These are phyloP conservation scores for Argyra leucocephala DNA, from an alignment of 2,888 invertebrate genomes.

Conservation along the genomic window DNA sequence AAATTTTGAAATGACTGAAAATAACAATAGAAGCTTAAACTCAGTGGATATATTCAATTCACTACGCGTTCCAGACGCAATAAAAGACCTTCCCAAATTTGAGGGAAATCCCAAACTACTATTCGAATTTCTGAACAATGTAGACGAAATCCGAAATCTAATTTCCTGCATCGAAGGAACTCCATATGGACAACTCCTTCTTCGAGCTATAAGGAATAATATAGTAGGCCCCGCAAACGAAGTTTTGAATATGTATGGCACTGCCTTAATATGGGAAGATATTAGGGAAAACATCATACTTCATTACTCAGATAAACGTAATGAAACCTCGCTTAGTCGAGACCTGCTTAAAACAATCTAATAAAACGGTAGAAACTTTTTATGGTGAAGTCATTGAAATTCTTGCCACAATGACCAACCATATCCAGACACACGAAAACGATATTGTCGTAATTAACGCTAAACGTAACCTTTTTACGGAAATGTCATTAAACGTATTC, in stretches of 20 bases:
- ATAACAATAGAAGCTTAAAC: no score
- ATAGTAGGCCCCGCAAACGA: slow-evolving; percentile 23
- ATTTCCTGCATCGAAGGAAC: slow-evolving; percentile 17
- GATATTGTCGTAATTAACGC: slow-evolving; percentile 20
- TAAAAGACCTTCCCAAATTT: slow-evolving; percentile 23
- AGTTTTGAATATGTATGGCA: slow-evolving; percentile 23
- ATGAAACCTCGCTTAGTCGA: slow-evolving; percentile 23
- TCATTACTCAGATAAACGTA: slow-evolving; percentile 23
- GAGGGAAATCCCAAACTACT: slow-evolving; percentile 18
- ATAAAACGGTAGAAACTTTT: slow-evolving; percentile 22
- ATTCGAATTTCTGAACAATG: slow-evolving; percentile 21
- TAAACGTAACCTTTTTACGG: slow-evolving; percentile 11
- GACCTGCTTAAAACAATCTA: slow-evolving; percentile 20
- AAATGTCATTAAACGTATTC: slow-evolving; percentile 19
- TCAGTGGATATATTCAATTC: slow-evolving; percentile 16
- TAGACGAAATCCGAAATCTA: slow-evolving; percentile 20
- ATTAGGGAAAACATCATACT: slow-evolving; percentile 22
- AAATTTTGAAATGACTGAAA: no score
- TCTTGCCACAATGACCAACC: slow-evolving; percentile 23
- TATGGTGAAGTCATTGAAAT: slow-evolving; percentile 25
- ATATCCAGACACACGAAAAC: slow-evolving; percentile 23
- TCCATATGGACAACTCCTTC: slow-evolving; percentile 18
- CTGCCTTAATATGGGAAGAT: slow-evolving; percentile 20
- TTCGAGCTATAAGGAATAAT: slow-evolving; percentile 22
- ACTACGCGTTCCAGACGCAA: slow-evolving; percentile 23